Conservation (phyloP, 2,888 invertebrate species). For the Cantharis rufa region DNA sequence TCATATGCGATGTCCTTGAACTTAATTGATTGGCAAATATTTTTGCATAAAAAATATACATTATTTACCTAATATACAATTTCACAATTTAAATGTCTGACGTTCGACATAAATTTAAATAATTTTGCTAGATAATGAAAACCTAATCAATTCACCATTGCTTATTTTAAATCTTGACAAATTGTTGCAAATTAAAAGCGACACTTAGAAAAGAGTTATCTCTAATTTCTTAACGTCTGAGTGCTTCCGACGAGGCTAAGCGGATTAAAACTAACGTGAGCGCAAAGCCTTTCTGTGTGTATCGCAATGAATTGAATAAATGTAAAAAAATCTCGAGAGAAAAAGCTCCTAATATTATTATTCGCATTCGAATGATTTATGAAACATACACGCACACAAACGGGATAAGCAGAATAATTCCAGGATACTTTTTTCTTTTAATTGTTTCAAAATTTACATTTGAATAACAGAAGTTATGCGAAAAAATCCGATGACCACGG, state of each 20-base stretch:
- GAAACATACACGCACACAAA: not conserved
- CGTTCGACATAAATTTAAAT: not conserved
- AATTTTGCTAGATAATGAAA: not conserved
- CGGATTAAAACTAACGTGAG: not conserved
- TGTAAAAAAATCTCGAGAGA: not conserved
- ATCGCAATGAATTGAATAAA: not conserved
- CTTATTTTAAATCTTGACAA: not conserved
- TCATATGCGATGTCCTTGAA: not conserved
- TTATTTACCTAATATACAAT: not conserved
- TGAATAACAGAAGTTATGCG: not conserved
- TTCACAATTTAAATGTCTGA: not conserved
- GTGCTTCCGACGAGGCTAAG: not conserved
- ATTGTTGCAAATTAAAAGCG: not conserved
- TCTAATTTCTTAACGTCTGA: not conserved
- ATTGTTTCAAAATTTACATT: not conserved
- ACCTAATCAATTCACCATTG: not conserved
- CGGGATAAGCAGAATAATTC: not conserved
- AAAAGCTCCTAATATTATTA: not conserved
- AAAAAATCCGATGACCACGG: not conserved
- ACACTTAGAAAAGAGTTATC: not conserved
- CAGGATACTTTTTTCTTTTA: not conserved
- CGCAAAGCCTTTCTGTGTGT: not conserved
- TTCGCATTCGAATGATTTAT: not conserved
- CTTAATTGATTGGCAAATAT: slow-evolving; percentile 1
- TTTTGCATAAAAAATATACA: not conserved